Percentiles rank a stretch among this genome's conserved stretches.
Conservation (phyloP, 2,888 invertebrate species). For the Nowickia ferox region DNA sequence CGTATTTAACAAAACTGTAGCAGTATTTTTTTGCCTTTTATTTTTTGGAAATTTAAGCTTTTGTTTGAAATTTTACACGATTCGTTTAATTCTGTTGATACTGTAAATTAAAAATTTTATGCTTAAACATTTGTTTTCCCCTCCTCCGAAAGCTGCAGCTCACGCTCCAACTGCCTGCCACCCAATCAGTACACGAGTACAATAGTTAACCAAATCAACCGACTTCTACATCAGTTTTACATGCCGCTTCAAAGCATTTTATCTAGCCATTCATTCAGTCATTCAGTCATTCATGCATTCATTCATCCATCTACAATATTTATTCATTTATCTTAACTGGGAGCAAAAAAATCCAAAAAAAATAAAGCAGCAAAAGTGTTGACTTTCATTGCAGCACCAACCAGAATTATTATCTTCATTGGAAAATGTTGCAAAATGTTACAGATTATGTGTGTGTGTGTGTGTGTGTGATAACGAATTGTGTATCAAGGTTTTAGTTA, state of each 20-base stretch:
- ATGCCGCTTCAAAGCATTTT: slow-evolving; percentile 4
- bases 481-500: slow-evolving; percentile 59
- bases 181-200: slow-evolving; percentile 26
- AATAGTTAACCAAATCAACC: slow-evolving; percentile 58
- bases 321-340: slow-evolving; percentile 65
- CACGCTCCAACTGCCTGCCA: not conserved
- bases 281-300: slow-evolving; percentile 18
- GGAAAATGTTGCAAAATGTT: slow-evolving; percentile 29
- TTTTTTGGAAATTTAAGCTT: slow-evolving; percentile 49
- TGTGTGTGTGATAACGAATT: slow-evolving; percentile 28
- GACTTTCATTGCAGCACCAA: slow-evolving; percentile 66
- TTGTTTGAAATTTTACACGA: slow-evolving; percentile 76
- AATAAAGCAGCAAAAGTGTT: slow-evolving; percentile 35
- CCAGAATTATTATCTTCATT: slow-evolving; percentile 57
- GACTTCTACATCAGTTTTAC: slow-evolving; percentile 40
- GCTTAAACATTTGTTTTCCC: slow-evolving; percentile 77
- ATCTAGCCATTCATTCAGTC: slow-evolving; percentile 42
- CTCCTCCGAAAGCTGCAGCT: not conserved
- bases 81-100: slow-evolving; percentile 82
- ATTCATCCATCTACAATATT: slow-evolving; percentile 48
- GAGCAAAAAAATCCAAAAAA: slow-evolving; percentile 5
- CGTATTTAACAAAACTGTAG: slow-evolving; percentile 18
- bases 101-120: slow-evolving; percentile 81
- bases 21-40: not conserved
- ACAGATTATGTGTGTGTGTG: not conserved